These are phyloP conservation scores for Catalaphyllia jardinei DNA, from an alignment of 64 coral and sea anemone species.

Conservation along the genomic window DNA sequence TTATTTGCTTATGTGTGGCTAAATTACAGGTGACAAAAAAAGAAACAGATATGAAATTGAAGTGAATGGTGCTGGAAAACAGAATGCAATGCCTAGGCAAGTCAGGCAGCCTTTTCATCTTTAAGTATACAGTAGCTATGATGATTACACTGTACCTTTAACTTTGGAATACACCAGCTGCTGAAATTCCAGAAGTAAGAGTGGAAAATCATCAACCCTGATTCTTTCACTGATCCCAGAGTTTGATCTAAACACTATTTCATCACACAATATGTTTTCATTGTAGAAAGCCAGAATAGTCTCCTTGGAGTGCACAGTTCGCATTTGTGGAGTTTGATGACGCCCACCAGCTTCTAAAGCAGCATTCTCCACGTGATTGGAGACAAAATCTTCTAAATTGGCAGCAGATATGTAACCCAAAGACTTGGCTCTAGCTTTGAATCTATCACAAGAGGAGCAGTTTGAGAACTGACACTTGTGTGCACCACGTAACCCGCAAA, in stretches of 20 bases:
- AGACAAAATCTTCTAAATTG: conserved; percentile 2
- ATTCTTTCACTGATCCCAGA: neutral
- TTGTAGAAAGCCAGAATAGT: conserved; percentile 8
- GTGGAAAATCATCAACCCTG: neutral
- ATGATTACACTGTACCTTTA: neutral
- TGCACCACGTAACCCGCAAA: neutral
- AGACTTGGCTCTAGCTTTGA: conserved; percentile 3
- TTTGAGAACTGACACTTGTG: neutral
- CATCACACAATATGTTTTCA: neutral
- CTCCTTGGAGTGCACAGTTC: conserved; percentile 2
- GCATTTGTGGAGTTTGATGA: neutral
- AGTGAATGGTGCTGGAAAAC: too few species aligned
- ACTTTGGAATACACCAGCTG: neutral
- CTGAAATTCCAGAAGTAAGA: neutral
- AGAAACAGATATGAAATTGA: too few species aligned
- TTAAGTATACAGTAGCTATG: neutral
- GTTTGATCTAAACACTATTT: neutral
- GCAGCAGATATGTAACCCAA: conserved; percentile 15
- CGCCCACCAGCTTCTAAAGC: neutral
- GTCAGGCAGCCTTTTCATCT: neutral
- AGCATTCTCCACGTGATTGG: neutral
- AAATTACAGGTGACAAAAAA: too few species aligned
- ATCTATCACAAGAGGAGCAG: neutral
- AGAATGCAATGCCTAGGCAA: too few species aligned
- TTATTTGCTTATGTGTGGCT: too few species aligned